Evolutionary conservation across 2,888 invertebrate species (phyloP).

Genomic region (Patella caerulea): DNA sequence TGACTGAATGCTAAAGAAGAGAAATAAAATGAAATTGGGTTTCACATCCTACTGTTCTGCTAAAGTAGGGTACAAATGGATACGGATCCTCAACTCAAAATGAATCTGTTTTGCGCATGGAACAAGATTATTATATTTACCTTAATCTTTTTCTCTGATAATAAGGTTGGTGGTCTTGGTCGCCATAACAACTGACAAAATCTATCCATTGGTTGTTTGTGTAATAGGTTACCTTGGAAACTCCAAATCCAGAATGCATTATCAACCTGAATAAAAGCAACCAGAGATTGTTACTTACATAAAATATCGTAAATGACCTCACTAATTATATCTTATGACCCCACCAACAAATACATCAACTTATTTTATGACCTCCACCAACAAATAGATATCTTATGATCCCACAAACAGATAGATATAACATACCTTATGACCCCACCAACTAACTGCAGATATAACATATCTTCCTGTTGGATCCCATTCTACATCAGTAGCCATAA

Average conservation of each 20-base stretch:
- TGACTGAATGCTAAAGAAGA: too few relatives aligned
- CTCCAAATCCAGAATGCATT: conserved; percentile 97
- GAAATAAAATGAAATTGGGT: neutral
- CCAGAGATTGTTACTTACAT: too few relatives aligned
- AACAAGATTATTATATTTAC: conserved; percentile 44
- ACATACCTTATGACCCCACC: conserved; percentile 92
- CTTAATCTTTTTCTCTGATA: conserved; percentile 84
- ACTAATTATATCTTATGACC: conserved; percentile 80
- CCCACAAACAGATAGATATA: neutral
- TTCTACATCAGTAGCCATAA: conserved; percentile 92
- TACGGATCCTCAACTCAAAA: too few relatives aligned
- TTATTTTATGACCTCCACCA: too few relatives aligned
- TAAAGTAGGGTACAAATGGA: neutral
- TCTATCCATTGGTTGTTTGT: conserved; percentile 88
- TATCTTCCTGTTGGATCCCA: conserved; percentile 99
- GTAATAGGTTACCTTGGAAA: conserved; percentile 88
- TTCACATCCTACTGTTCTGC: neutral
- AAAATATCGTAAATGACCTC: too few relatives aligned
- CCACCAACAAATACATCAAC: too few relatives aligned
- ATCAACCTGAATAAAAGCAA: conserved; percentile 73
- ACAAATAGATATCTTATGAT: neutral
- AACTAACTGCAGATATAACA: conserved; percentile 95
- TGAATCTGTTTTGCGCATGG: too few relatives aligned
- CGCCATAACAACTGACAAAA: conserved; percentile 97
- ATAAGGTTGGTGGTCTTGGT: conserved; percentile 89